A percentile compares a stretch with the other conserved stretches of the same genome.
These are phyloP conservation scores for Toxostoma redivivum DNA, from an alignment of 2,113 vertebrate genomes.

Conservation along the genomic window DNA sequence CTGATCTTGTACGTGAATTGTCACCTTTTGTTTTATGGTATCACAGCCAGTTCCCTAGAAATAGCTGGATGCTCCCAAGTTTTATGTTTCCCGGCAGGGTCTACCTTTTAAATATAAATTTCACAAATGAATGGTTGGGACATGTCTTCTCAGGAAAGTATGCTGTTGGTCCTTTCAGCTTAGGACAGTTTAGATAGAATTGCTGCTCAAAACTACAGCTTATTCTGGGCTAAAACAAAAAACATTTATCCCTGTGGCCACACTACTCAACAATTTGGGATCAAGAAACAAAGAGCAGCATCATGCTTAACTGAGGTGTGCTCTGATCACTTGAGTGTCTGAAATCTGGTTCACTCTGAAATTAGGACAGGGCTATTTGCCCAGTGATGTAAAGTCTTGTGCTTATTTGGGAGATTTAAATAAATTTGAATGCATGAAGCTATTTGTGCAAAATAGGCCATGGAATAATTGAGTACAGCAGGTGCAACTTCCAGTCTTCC, in stretches of 20 bases:
- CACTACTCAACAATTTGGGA: background rate
- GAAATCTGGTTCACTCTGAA: background rate
- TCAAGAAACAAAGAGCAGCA: background rate
- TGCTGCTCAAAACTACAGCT: background rate
- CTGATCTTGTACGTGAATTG: background rate
- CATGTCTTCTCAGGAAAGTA: background rate
- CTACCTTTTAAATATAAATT: background rate
- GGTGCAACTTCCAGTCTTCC: background rate
- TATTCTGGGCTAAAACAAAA: background rate
- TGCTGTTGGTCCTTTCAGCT: background rate
- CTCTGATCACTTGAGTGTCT: background rate
- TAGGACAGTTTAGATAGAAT: background rate
- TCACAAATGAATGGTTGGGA: background rate
- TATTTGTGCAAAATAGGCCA: background rate
- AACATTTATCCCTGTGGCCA: background rate
- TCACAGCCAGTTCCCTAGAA: background rate
- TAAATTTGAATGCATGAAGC: background rate
- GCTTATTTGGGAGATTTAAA: background rate
- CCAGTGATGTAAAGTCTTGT: background rate
- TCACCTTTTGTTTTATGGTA: background rate
- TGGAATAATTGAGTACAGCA: background rate
- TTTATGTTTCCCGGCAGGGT: background rate
- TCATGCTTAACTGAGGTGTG: background rate
- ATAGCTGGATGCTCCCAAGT: background rate
- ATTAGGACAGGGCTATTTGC: background rate